Conservation (phyloP, 53 echinoderm and acorn worm species). For the Mesocentrotus franciscanus region DNA sequence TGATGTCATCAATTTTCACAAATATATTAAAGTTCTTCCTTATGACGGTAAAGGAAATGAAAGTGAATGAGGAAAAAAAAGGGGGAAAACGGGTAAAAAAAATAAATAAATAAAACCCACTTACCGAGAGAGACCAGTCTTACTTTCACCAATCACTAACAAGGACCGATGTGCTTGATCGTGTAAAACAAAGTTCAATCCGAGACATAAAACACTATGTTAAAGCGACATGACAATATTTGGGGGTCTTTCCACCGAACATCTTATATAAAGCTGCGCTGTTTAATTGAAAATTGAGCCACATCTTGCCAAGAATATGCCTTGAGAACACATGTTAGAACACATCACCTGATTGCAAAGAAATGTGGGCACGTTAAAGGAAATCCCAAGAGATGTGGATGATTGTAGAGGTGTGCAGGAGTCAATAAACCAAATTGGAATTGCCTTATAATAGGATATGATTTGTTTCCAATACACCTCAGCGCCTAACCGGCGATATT, state of each 20-base stretch:
- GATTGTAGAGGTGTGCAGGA: neutral
- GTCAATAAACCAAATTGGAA: neutral
- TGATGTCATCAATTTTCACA: neutral
- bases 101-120: neutral
- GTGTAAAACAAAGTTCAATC: neutral
- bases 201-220: neutral
- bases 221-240: neutral
- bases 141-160: neutral
- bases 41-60: neutral
- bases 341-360: neutral
- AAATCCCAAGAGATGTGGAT: neutral
- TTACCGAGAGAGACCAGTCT: neutral
- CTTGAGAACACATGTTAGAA: neutral
- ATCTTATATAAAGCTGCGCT: neutral
- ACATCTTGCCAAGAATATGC: conserved; percentile 4
- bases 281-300: neutral
- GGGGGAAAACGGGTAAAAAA: neutral
- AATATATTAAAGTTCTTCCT: neutral
- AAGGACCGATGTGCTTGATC: neutral
- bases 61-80: neutral
- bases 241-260: neutral
- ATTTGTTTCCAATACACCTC: neutral
- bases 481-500: no score
- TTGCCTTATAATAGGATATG: neutral
- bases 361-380: neutral